These are phyloP conservation scores for Tiliacea aurago DNA, from an alignment of 2,888 invertebrate species.

Conservation along the genomic window DNA sequence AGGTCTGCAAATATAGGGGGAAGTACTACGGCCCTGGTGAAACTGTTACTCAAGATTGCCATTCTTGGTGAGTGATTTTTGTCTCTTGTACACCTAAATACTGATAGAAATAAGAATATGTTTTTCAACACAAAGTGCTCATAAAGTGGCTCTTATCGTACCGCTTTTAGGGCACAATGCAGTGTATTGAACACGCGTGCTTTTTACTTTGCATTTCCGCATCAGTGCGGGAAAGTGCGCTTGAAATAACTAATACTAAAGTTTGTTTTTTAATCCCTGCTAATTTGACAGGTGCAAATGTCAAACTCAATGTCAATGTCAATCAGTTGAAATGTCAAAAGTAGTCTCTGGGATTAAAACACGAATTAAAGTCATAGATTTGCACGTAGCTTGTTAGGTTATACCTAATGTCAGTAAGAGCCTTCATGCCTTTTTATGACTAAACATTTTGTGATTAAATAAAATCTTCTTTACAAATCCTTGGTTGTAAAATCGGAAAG, in stretches of 20 bases:
- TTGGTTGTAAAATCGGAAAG: conserved; percentile 2
- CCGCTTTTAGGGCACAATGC: neutral
- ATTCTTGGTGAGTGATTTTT: conserved; percentile 91
- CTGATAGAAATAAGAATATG: neutral
- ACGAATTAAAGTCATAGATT: neutral
- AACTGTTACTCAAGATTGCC: conserved; percentile 92
- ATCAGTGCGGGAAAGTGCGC: neutral
- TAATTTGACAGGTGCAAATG: too few species aligned
- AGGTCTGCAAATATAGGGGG: conserved; percentile 89
- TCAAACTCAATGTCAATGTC: too few species aligned
- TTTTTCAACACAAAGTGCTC: neutral
- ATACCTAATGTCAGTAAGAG: neutral
- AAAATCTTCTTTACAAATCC: neutral
- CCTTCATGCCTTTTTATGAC: neutral
- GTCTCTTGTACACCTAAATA: neutral
- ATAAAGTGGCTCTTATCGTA: neutral
- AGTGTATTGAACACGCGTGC: neutral
- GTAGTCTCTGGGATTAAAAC: too few species aligned
- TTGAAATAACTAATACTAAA: too few species aligned
- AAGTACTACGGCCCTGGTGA: conserved; percentile 87
- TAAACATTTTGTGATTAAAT: neutral
- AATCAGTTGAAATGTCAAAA: too few species aligned
- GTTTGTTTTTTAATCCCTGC: too few species aligned
- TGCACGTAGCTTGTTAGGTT: too few species aligned
- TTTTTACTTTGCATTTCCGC: neutral